These are phyloP conservation scores for Nyctalus aviator DNA, from an alignment of 2,797 vertebrate genomes.

Conservation along the genomic window DNA sequence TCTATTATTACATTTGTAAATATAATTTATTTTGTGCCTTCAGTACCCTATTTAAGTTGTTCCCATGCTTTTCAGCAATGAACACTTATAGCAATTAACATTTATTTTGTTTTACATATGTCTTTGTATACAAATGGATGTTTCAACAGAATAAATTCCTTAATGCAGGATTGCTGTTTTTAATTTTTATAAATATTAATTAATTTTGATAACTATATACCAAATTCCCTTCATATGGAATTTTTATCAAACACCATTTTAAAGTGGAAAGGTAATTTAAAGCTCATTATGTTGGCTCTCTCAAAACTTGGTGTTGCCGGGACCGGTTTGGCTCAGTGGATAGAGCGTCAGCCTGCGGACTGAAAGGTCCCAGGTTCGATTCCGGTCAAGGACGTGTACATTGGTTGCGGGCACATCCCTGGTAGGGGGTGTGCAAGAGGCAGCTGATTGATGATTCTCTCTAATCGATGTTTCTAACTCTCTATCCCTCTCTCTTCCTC, in stretches of 20 bases:
- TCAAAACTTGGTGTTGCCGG: neutral
- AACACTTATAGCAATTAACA: neutral
- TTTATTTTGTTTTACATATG: neutral
- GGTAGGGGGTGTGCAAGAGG: too few relatives aligned
- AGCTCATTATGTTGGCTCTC: neutral
- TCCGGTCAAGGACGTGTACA: too few relatives aligned
- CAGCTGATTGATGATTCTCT: too few relatives aligned
- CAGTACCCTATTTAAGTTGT: neutral
- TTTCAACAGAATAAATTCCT: neutral
- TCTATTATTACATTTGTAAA: neutral
- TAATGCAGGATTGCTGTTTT: neutral
- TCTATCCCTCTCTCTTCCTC: too few relatives aligned
- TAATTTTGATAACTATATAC: neutral
- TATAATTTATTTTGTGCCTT: neutral
- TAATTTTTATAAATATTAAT: constrained; percentile 47
- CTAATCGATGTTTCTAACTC: too few relatives aligned
- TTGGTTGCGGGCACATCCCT: too few relatives aligned
- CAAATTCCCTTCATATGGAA: neutral
- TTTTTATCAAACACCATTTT: constrained; percentile 35
- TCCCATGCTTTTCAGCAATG: neutral
- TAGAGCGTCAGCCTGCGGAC: too few relatives aligned
- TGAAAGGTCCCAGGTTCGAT: too few relatives aligned
- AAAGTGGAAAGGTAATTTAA: constrained; percentile 17
- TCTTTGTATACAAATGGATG: neutral
- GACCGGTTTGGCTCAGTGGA: too few relatives aligned